Evolutionary conservation across 1,140 invertebrate species (phyloP), one percentile per base, ranked within the genome.

Genomic region (Agraylea sexmaculata): DNA sequence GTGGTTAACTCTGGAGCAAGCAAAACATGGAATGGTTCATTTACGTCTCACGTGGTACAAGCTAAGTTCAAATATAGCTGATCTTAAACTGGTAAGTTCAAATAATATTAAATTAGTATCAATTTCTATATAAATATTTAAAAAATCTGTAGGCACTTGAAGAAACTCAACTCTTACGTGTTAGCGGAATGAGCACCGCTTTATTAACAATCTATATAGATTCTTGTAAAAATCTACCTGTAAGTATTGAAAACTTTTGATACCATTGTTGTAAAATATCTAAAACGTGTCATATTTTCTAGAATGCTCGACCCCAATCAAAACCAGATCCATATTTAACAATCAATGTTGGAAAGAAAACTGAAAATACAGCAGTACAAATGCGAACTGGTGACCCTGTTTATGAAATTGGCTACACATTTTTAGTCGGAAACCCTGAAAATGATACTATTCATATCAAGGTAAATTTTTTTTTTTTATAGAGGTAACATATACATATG

Each of bases 1-100:
- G 87, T 95, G 91, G 90, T 70, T 93, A 35, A 84, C 87, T 1
- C 68, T 97, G 43, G 89, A 95, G 60, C 82, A 92, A 65, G 89
- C 87, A 3, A 92, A 91, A 63, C 87, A 88, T 55, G 93, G 93
- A 22, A 79, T 87, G 68, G 72, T 96, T 2, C 87, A 94, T 59
- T 53, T 96, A 19, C 75, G 85, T 41, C 64, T 93, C 16, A 80
- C 77, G 3, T 97, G 92, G 92, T 73, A 94, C 36, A 75, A 77
- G 42, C 68, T 95, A 21, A 79, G 79, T 12, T 70, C 75, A 20
- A 73, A 84, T 59, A 58, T 75, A 12, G 57, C 62, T 21, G 81
- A 87, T 58, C 64, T 94, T 2, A 75, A 80, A 57, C 69, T 75
- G 33, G 84, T 87, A 70, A 73, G 71, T 70, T 53, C 34, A 28